Percentiles rank a stretch among this genome's conserved stretches.
Evolutionary conservation across 1,140 invertebrate species (phyloP).

Genomic region (Drosophila burlai): DNA sequence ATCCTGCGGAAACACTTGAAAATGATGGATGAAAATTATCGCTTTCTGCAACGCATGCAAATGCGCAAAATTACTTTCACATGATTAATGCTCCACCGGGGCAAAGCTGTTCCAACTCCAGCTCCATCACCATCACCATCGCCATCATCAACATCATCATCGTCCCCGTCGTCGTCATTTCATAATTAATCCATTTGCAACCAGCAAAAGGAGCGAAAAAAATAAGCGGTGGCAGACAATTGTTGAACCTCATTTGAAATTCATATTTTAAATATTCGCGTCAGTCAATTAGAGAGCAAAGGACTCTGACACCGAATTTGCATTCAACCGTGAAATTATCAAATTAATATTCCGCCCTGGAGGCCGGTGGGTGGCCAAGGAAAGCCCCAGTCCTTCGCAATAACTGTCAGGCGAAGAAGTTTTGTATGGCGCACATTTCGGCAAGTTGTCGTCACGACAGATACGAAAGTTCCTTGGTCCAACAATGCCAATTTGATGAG

Average conservation of each 20-base stretch:
- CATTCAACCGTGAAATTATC: conserved; percentile 80
- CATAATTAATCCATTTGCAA: conserved; percentile 57
- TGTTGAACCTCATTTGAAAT: conserved; percentile 74
- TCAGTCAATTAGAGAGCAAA: conserved; percentile 79
- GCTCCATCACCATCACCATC: conserved; percentile 4
- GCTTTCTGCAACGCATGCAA: conserved; percentile 82
- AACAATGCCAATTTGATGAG: conserved; percentile 75
- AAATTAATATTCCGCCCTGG: conserved; percentile 75
- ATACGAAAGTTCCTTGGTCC: conserved; percentile 57
- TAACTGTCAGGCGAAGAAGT: conserved; percentile 68
- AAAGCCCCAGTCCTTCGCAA: conserved; percentile 39
- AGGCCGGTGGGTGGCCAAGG: background rate
- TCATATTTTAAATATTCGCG: conserved; percentile 81
- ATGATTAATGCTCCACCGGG: conserved; percentile 71
- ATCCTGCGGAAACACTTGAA: conserved; percentile 80
- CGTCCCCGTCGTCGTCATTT: conserved; percentile 10
- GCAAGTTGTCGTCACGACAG: conserved; percentile 75
- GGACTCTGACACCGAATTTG: conserved; percentile 79
- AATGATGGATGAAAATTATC: conserved; percentile 83
- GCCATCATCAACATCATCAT: background rate
- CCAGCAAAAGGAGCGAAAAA: background rate
- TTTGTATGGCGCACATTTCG: conserved; percentile 62
- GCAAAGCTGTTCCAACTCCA: conserved; percentile 32
- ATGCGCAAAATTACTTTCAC: conserved; percentile 80
- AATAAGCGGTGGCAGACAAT: conserved; percentile 32